Conservation (phyloP, 2,888 invertebrate species). For the Tenthredo notha region DNA sequence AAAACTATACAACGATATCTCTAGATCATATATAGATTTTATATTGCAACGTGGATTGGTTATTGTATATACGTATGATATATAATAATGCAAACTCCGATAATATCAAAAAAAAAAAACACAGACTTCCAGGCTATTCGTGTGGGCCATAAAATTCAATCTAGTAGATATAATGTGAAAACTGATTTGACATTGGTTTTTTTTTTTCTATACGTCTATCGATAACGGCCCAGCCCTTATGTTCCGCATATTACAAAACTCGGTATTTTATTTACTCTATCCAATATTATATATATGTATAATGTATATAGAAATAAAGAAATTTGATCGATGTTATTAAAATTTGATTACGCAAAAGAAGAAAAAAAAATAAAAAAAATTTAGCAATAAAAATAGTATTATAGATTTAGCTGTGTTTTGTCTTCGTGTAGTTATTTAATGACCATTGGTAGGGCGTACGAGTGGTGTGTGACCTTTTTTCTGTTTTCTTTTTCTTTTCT, state of each 20-base stretch:
- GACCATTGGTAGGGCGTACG: not conserved
- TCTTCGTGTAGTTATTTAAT: slow-evolving; percentile 14
- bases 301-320: not conserved
- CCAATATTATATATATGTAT: no score
- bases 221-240: not conserved
- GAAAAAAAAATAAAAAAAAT: no score
- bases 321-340: not conserved
- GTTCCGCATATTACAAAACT: no score
- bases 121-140: not conserved
- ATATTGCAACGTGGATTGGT: no score
- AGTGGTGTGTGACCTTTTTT: not conserved
- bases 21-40: no score
- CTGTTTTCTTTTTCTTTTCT: no score
- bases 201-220: not conserved
- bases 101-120: not conserved
- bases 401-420: slow-evolving; percentile 20
- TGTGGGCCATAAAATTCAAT: not conserved
- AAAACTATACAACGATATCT: no score
- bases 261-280: no score
- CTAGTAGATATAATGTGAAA: not conserved
- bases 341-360: slow-evolving; percentile 16
- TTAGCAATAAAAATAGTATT: slow-evolving; percentile 1
- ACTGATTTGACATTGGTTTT: not conserved
- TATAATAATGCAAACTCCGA: no score
- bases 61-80: no score